Conservation (phyloP, 2,797 vertebrate genomes). For the Choloepus didactylus region DNA sequence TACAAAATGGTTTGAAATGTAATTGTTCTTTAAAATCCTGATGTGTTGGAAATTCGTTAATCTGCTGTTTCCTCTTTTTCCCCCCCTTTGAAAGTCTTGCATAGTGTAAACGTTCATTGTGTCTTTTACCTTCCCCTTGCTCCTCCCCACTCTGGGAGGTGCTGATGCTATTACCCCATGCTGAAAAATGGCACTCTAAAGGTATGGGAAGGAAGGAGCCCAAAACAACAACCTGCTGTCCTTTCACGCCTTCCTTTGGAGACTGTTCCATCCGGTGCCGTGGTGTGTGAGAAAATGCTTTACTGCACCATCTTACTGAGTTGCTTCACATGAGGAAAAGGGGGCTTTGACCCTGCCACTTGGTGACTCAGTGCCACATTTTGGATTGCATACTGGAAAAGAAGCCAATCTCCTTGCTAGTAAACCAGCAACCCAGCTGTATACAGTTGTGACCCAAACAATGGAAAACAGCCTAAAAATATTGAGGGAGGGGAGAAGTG, state of each 20-base stretch:
- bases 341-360: constrained; percentile 82
- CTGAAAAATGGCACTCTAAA: constrained; percentile 84
- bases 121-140: constrained; percentile 83
- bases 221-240: constrained; percentile 86
- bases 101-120: constrained; percentile 76
- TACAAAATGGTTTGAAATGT: constrained; percentile 84
- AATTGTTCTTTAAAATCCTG: constrained; percentile 80
- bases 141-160: constrained; percentile 81
- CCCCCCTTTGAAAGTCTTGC: constrained; percentile 57
- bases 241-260: constrained; percentile 86
- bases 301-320: constrained; percentile 85
- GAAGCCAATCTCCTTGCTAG: constrained; percentile 87
- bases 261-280: constrained; percentile 81
- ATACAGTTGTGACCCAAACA: constrained; percentile 85
- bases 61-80: constrained; percentile 86
- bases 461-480: constrained; percentile 79
- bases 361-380: constrained; percentile 87
- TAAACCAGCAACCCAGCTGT: constrained; percentile 84
- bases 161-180: constrained; percentile 81
- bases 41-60: constrained; percentile 86
- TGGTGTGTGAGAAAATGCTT: constrained; percentile 84
- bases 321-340: constrained; percentile 85
- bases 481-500: constrained; percentile 79
- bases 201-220: constrained; percentile 86
- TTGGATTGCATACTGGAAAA: constrained; percentile 88